Percentiles rank a stretch among this genome's conserved stretches.
These are phyloP conservation scores for Hemitrygon akajei DNA, from an alignment of 2,797 vertebrate genomes.

Conservation along the genomic window DNA sequence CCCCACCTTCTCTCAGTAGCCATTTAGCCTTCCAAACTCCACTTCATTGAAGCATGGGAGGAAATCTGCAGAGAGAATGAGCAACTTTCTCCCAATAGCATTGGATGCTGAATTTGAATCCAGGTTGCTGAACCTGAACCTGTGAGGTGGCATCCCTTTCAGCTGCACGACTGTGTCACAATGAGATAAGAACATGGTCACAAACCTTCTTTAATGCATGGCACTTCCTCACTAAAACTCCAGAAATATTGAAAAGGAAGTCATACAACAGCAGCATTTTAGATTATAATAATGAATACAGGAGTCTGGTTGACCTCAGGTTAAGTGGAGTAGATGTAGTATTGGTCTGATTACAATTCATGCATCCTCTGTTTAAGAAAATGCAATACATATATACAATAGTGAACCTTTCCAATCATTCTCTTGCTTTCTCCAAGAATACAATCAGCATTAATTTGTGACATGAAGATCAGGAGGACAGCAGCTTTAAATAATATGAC, in stretches of 20 bases:
- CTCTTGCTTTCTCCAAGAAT: not conserved
- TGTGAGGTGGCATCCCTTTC: too few species aligned
- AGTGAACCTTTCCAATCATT: not conserved
- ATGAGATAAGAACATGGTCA: not conserved
- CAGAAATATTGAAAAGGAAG: not conserved
- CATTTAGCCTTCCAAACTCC: too few species aligned
- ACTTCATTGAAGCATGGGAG: too few species aligned
- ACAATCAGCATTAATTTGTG: not conserved
- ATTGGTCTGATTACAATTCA: not conserved
- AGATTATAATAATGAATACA: not conserved
- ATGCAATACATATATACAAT: not conserved
- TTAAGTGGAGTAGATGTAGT: not conserved
- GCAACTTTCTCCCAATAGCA: too few species aligned
- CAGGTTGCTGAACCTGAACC: too few species aligned
- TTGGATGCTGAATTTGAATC: too few species aligned
- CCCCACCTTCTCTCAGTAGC: too few species aligned
- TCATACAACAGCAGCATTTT: not conserved
- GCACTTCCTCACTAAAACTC: not conserved
- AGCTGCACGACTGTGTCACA: too few species aligned
- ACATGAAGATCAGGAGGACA: not conserved
- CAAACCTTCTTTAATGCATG: not conserved
- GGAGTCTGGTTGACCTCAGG: not conserved
- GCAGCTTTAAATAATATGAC: not conserved
- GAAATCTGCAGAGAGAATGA: too few species aligned
- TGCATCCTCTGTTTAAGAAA: not conserved